Base-by-base conservation (phyloP, 2,797 vertebrate species). In the Epinephelus coioides region DNA sequence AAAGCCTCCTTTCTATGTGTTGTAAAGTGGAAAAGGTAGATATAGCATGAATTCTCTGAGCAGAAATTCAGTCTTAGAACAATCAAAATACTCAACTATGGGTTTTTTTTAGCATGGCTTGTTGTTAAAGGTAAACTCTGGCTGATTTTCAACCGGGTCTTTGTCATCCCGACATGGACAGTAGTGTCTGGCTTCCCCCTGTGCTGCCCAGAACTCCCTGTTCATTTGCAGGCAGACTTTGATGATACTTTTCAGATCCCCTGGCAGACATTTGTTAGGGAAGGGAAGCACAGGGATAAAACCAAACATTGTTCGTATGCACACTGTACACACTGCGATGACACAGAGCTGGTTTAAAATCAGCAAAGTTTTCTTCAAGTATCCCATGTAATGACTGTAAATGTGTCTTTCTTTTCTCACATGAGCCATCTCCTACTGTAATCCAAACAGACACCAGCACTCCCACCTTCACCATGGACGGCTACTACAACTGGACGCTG, bases 401-500 rank as follows among this genome's bases (percentile, higher is more conserved):
- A 66, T 83, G 4, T 81, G 10, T 73, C 38, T 85, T 19, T 70
- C 15, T 82, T 83, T 81, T 80, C 65, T 62, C 47, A 62, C 5
- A 2, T 53, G 0, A 80, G 68, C 7, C 23, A 12, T 51, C 43
- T 46, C 18, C 34, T 40, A 2, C 54, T 54, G 27, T 70, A 40
- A 79, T 21, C 59, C 25, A 54, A 69, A 61, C n/a, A 64, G 87
- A 59, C 25, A 13, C 17, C 49, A 27, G 50, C 13, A 21, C 65
- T 18, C 27, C 69, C 49, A 40, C 27, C 72, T 63, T 76, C 71
- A 90, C 82, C 65, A 94, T 94, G 93, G 86, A 86, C 10, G 63
- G 63, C 60, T 61, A 30, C 56, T 43, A 40, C 64, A 89, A 73
- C 25, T 82, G 40, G 63, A 86, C 74, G 1, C 68, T 47, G 2